Evolutionary conservation across 1,140 invertebrate species (phyloP).

Genomic region (Drosophila lacteicornis): DNA sequence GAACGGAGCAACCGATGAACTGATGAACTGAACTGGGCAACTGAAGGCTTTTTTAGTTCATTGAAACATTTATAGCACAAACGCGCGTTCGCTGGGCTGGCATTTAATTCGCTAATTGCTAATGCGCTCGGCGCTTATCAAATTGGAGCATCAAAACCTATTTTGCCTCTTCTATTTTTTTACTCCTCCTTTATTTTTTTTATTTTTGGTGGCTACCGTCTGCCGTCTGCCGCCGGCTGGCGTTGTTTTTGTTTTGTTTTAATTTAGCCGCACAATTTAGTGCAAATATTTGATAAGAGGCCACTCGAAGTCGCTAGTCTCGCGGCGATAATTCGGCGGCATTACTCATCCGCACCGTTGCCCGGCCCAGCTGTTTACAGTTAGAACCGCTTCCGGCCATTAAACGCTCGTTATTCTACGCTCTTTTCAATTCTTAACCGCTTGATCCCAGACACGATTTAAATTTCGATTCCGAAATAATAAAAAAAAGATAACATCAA

Average conservation of each 20-base stretch:
- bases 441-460: constrained; percentile 20
- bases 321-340: constrained; percentile 43
- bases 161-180: constrained; percentile 44
- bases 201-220: constrained; percentile 35
- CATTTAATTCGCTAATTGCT: constrained; percentile 81
- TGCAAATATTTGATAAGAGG: constrained; percentile 79
- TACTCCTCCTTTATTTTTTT: constrained; percentile 28
- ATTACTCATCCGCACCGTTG: constrained; percentile 72
- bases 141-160: constrained; percentile 77
- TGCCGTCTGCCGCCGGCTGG: constrained; percentile 36
- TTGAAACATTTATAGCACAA: constrained; percentile 79
- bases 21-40: constrained; percentile 11
- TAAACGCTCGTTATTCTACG: constrained; percentile 30
- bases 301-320: constrained; percentile 28
- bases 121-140: constrained; percentile 77
- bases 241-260: constrained; percentile 59
- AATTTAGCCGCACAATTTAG: constrained; percentile 80
- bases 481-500: not conserved
- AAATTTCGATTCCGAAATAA: constrained; percentile 26
- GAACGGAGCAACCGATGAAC: constrained; percentile 9
- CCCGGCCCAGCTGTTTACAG: constrained; percentile 40
- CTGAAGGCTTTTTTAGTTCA: constrained; percentile 72
- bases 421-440: constrained; percentile 2
- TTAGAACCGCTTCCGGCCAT: constrained; percentile 61
- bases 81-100: constrained; percentile 44